Percentiles rank a stretch among this genome's conserved stretches.
Conservation (phyloP, 2,113 vertebrate genomes). For the Mormoops blainvillei region DNA sequence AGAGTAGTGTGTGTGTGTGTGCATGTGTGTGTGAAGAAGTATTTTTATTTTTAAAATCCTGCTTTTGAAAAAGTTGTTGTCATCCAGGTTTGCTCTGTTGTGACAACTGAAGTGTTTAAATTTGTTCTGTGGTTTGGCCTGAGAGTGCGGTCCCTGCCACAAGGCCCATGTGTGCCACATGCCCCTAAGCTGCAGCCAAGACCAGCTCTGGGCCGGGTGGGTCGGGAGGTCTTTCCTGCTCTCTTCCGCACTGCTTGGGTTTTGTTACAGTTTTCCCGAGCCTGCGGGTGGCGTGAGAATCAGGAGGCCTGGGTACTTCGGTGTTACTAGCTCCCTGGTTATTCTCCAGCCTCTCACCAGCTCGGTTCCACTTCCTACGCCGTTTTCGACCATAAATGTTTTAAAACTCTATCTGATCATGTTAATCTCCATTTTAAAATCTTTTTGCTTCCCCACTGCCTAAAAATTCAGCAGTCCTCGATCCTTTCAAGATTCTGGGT, state of each 20-base stretch:
- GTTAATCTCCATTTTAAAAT: not conserved
- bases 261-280: not conserved
- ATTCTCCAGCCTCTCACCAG: not conserved
- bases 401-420: not conserved
- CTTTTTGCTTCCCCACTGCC: not conserved
- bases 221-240: not conserved
- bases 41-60: not conserved
- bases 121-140: constrained; percentile 15
- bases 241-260: not conserved
- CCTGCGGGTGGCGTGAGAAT: not conserved
- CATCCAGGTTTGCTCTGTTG: constrained; percentile 2
- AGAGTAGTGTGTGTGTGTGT: not conserved
- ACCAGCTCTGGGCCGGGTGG: not conserved
- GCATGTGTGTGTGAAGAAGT: not conserved
- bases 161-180: not conserved
- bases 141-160: not conserved
- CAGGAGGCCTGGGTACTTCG: too few species aligned
- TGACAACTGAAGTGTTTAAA: not conserved
- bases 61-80: not conserved
- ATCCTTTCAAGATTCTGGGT: not conserved
- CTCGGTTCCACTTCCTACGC: too few species aligned
- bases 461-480: not conserved
- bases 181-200: not conserved
- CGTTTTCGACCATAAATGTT: not conserved
- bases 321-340: not conserved